Base-by-base conservation (phyloP, 2,113 vertebrate species). In the Melanostigma gelatinosum region DNA sequence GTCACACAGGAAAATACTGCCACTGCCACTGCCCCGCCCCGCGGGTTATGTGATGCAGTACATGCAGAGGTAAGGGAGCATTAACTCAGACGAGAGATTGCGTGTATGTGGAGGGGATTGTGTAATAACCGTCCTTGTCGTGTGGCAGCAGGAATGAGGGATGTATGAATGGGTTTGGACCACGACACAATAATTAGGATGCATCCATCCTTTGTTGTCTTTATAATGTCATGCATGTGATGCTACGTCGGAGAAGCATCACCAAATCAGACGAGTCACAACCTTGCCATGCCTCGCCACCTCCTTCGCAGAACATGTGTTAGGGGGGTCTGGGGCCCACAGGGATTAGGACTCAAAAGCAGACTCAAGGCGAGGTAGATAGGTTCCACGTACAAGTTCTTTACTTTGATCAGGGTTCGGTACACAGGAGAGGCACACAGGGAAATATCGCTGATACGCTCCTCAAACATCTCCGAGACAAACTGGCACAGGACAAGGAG, bases 1-100 rank as follows among this genome's bases (percentile, higher is more conserved):
- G 80, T 75, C 76, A 72, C 72, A 82, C n/a, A 70, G 40, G 75
- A n/a, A 84, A 79, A 85, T 55, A 38, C 40, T 86, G 79, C 79
- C 65, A 60, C 58, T 58, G 78, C 74, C 40, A 18, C 58, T 60
- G 75, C 87, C 72, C 83, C 75, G 40, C 72, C 71, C 85, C 84
- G 77, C 85, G 90, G 90, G 66, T 46, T n/a, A 27, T 22, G 34
- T 13, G 54, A 24, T 55, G 54, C 54, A 27, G 54, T 57, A 27
- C 54, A 57, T 57, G 54, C n/a, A 13, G 54, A 57, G 24, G 54
- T 57, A 18, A 48, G 16, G 15, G 46, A 48, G 46, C 44, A 83
- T 74, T 42, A 82, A 32, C 8, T 46, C 32, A 58, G 36, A 36
- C 7, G 68, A 65, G 54, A 1, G 8, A 32, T 44, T 46, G 46